phyloP scores from a whole-genome alignment of 2,113 vertebrate species.

The Festucalex cinctus region DNA sequence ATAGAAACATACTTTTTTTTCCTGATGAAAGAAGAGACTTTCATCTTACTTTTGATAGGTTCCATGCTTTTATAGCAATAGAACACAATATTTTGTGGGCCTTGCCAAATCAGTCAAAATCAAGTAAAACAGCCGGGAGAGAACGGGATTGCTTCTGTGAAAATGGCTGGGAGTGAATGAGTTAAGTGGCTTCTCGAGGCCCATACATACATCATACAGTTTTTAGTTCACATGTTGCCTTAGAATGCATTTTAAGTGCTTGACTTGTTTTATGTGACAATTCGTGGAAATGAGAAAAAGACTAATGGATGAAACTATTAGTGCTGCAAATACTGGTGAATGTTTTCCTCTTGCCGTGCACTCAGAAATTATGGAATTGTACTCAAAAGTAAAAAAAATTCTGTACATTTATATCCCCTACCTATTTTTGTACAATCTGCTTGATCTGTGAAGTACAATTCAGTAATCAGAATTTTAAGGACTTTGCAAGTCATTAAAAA shows the following conservation, averaged over 20 bases:
- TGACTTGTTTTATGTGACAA: slow-evolving; percentile 56
- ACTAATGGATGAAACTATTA: slow-evolving; percentile 26
- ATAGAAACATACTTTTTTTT: too few species aligned
- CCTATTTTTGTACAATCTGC: slow-evolving; percentile 65
- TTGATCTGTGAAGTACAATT: slow-evolving; percentile 28
- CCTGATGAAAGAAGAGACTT: too few species aligned
- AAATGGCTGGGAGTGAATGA: too few species aligned
- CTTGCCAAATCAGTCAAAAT: too few species aligned
- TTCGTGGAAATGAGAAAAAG: slow-evolving; percentile 19
- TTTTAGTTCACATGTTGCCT: slow-evolving; percentile 79
- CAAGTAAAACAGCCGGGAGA: too few species aligned
- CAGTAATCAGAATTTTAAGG: background rate
- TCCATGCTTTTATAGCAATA: too few species aligned
- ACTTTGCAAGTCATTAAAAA: background rate
- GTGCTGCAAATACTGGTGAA: background rate
- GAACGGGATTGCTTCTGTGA: too few species aligned
- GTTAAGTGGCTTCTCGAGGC: slow-evolving; percentile 15
- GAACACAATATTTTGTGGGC: too few species aligned
- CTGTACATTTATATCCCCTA: slow-evolving; percentile 23
- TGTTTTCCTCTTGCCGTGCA: slow-evolving; percentile 34
- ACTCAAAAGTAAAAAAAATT: slow-evolving; percentile 6
- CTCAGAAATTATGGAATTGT: slow-evolving; percentile 4
- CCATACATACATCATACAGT: slow-evolving; percentile 19
- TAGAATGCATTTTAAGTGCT: slow-evolving; percentile 72
- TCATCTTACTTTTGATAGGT: too few species aligned